Percentiles rank a stretch among this genome's conserved stretches.
phyloP scores from a whole-genome alignment of 2,888 invertebrate species.

The Phalera bucephala region DNA sequence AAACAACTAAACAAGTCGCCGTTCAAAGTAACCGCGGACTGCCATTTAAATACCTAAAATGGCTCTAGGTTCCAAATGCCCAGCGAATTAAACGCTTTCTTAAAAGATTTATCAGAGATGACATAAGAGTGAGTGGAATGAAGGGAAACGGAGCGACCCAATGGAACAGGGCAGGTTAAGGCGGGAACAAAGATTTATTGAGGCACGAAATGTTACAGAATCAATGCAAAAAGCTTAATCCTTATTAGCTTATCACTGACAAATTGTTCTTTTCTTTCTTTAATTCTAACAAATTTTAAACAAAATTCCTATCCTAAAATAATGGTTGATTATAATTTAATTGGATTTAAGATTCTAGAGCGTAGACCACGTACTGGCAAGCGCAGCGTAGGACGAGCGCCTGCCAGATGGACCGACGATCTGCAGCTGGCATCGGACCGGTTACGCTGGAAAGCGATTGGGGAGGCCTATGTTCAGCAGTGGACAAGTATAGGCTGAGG shows the following conservation, averaged over 20 bases:
- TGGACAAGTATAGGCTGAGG: too few relatives aligned
- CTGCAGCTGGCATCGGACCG: too few relatives aligned
- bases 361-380: too few relatives aligned
- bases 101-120: slow-evolving; percentile 39
- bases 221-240: slow-evolving; percentile 30
- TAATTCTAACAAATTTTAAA: too few relatives aligned
- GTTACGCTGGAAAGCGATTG: too few relatives aligned
- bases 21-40: slow-evolving; percentile 21
- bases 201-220: slow-evolving; percentile 42
- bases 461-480: too few relatives aligned
- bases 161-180: slow-evolving; percentile 31
- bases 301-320: too few relatives aligned
- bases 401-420: too few relatives aligned
- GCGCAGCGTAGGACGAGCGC: too few relatives aligned
- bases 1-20: slow-evolving; percentile 16
- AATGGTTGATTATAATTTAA: too few relatives aligned
- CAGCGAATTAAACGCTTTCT: slow-evolving; percentile 36
- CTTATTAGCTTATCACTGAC: slow-evolving; percentile 38
- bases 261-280: slow-evolving; percentile 14
- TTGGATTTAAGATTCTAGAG: too few relatives aligned
- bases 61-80: slow-evolving; percentile 32
- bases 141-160: slow-evolving; percentile 28
- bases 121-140: slow-evolving; percentile 34
- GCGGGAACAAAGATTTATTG: slow-evolving; percentile 42
- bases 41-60: slow-evolving; percentile 23